Percentiles rank a stretch among this genome's conserved stretches.
These are phyloP conservation scores for Callithrix jacchus DNA, from an alignment of 2,113 vertebrate species.

Conservation along the genomic window DNA sequence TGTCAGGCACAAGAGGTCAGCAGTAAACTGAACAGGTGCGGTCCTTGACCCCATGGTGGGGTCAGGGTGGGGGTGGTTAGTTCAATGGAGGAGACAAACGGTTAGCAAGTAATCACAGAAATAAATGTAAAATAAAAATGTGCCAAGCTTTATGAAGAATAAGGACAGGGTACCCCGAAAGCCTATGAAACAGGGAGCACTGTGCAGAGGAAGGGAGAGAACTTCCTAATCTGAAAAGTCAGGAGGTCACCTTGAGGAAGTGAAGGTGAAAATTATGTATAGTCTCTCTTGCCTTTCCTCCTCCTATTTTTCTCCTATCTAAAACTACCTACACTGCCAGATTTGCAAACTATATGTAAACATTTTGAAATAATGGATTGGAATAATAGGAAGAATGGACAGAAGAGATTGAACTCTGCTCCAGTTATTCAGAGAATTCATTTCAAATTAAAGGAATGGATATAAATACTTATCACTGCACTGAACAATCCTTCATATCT, in stretches of 20 bases:
- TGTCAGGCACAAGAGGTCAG: not conserved
- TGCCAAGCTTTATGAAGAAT: not conserved
- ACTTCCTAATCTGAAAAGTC: not conserved
- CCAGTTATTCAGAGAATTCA: not conserved
- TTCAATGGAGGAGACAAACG: not conserved
- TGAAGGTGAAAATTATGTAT: not conserved
- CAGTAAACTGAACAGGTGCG: not conserved
- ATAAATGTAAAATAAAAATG: not conserved
- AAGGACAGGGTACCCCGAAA: not conserved
- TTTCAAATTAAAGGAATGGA: not conserved
- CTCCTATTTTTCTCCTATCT: not conserved
- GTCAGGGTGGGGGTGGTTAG: rapidly evolving
- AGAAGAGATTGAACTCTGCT: not conserved
- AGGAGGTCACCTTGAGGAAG: not conserved
- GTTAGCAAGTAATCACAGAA: not conserved
- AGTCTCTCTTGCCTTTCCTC: not conserved
- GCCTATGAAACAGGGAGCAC: not conserved
- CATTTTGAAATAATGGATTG: not conserved
- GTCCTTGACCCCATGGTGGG: not conserved
- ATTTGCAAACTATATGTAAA: not conserved
- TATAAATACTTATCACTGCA: not conserved
- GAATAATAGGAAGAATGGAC: not conserved
- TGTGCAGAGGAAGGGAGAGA: not conserved
- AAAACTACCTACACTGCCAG: not conserved
- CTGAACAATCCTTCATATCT: not conserved